Percentiles rank a stretch among this genome's conserved stretches.
phyloP scores from a whole-genome alignment of 2,888 invertebrate species.

The Pachymerium ferrugineum region DNA sequence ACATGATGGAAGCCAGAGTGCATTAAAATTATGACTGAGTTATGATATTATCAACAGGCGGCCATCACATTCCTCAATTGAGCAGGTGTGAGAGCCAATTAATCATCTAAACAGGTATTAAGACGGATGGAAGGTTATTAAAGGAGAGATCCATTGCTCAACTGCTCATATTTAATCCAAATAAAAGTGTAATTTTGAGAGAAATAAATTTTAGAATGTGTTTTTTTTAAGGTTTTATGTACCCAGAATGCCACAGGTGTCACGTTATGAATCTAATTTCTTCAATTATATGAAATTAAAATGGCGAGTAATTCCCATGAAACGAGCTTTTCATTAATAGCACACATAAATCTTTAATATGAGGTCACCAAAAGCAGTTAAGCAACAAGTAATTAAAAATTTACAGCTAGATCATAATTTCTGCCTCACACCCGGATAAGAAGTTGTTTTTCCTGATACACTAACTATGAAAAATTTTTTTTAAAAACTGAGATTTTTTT shows the following conservation, averaged over 20 bases:
- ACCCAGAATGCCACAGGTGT: neutral
- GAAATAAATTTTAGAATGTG: no score
- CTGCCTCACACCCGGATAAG: neutral
- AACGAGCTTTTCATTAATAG: conserved; percentile 22
- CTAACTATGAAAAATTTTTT: neutral
- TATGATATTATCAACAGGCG: conserved; percentile 27
- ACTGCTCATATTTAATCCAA: neutral
- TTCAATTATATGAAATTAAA: conserved; percentile 18
- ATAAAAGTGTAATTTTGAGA: neutral
- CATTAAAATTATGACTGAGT: conserved; percentile 4
- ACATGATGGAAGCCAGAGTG: conserved; percentile 14
- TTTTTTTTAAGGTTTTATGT: no score
- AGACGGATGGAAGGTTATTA: conserved; percentile 23
- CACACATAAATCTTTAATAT: conserved; percentile 2
- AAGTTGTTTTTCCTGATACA: conserved; percentile 10
- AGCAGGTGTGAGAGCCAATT: conserved; percentile 27
- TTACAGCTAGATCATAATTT: conserved; percentile 27
- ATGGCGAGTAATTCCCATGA: conserved; percentile 16
- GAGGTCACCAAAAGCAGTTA: conserved; percentile 21
- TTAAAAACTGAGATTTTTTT: no score
- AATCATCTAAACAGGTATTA: conserved; percentile 25
- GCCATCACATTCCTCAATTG: conserved; percentile 25
- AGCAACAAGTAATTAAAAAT: conserved; percentile 18
- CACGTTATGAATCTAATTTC: conserved; percentile 11
- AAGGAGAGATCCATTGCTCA: neutral